phyloP scores from a whole-genome alignment of 2,888 invertebrate genomes.

The Mesorhabditis spiculigera region DNA sequence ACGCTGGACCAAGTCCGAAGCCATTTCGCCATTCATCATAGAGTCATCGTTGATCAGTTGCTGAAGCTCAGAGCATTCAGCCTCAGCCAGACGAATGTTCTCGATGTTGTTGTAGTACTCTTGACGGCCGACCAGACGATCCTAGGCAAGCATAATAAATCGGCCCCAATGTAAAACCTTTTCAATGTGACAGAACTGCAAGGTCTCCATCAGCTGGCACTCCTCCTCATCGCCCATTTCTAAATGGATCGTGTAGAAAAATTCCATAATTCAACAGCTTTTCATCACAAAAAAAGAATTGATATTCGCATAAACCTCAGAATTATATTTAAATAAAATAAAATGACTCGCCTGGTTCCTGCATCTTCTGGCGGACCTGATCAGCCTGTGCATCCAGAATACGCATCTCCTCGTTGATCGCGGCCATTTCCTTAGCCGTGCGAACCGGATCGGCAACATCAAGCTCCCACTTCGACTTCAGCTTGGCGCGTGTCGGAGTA shows the following conservation, averaged over 20 bases:
- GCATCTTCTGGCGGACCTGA: constrained; percentile 24
- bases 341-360: constrained; percentile 17
- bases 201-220: constrained; percentile 29
- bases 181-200: constrained; percentile 17
- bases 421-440: constrained; percentile 24
- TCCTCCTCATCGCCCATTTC: constrained; percentile 43
- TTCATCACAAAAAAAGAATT: background rate
- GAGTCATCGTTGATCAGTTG: background rate
- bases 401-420: constrained; percentile 23
- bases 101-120: constrained; percentile 44
- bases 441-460: constrained; percentile 37
- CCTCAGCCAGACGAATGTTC: constrained; percentile 19
- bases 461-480: constrained; percentile 39
- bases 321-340: constrained; percentile 6
- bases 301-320: background rate
- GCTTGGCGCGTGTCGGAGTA: constrained; percentile 41
- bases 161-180: constrained; percentile 15
- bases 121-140: constrained; percentile 29
- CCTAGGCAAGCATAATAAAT: constrained; percentile 8
- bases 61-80: background rate
- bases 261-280: no score
- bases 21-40: no score
- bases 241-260: constrained; percentile 6
- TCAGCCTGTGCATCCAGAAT: constrained; percentile 28
- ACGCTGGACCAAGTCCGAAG: constrained; percentile 6